Base-by-base conservation (phyloP, 92 coral and sea anemone genomes). In the Blastomussa wellsi region DNA sequence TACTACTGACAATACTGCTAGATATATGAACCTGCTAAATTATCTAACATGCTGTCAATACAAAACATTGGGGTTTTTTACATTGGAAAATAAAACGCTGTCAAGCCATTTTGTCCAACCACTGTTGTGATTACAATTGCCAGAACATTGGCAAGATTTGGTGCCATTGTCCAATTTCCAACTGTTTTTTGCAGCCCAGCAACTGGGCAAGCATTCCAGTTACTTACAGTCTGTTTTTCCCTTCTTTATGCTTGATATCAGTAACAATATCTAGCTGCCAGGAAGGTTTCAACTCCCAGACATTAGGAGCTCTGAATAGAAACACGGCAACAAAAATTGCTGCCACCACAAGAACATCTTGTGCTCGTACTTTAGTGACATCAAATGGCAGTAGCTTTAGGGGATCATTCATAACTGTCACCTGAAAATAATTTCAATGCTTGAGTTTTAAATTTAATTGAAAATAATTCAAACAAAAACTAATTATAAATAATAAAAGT, bases 301-400 rank as follows among this genome's bases (percentile, higher is more conserved):
- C 94, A 90, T 96, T 93, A 29, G 92, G 99, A 78, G 94, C 95
- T 86, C 97, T 87, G 79, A 96, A 96, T n/a, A 96, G 47, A 75
- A 94, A 89, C 85, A 94, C 87, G 6, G 97, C 98, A 37, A 84
- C 85, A 22, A 93, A 55, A 69, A 92, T 89, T 41, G 91, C 90
- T 44, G 86, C 81, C 41, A 90, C 70, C 10, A 94, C 98, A 55
- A 90, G 90, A 48, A 94, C 87, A 81, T 96, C 99, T 85, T 94
- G 93, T 49, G 93, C 90, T 24, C 97, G 91, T 8, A 96, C 69
- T 67, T 72, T 83, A 49, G 86, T 76, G 37, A 89, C 39, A 33
- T 82, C 82, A 51, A 89, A 73, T 17, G 90, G 87, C 52, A 86
- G 76, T 10, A 82, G 82, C 51, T 86, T 88, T 59, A 78, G 69